Conservation (phyloP, 2,113 vertebrate genomes). For the Bolborhynchus lineola region DNA sequence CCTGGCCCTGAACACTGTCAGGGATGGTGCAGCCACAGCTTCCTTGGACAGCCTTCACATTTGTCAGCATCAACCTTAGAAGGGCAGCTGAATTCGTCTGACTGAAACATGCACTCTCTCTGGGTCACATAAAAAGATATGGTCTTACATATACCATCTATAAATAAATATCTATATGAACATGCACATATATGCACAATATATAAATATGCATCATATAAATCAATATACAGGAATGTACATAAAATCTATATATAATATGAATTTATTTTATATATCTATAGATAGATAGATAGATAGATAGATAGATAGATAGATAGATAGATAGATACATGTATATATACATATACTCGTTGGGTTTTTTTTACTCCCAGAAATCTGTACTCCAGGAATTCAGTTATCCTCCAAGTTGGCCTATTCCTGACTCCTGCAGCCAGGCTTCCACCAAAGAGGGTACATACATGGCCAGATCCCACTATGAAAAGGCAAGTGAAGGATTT, state of each 20-base stretch:
- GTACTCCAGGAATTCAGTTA: not conserved
- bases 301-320: no score
- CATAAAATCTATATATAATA: not conserved
- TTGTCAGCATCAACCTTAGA: not conserved
- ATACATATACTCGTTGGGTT: not conserved
- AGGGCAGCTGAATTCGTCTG: not conserved
- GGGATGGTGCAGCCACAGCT: not conserved
- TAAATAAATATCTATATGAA: not conserved
- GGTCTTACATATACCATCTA: not conserved
- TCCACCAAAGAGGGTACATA: not conserved
- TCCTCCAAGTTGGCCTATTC: not conserved
- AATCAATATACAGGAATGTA: not conserved
- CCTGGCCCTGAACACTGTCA: not conserved
- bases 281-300: no score
- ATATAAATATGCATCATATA: not conserved
- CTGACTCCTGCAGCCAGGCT: not conserved
- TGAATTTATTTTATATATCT: not conserved
- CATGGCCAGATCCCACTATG: fast-evolving
- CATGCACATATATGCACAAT: not conserved
- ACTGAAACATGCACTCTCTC: not conserved
- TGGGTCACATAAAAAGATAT: not conserved
- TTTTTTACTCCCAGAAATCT: not conserved
- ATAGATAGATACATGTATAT: not conserved
- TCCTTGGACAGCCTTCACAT: not conserved
- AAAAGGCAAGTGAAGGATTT: not conserved